Evolutionary conservation across 2,113 vertebrate species (phyloP), one percentile per base, ranked within the genome.

Genomic region (Heteronetta atricapilla): DNA sequence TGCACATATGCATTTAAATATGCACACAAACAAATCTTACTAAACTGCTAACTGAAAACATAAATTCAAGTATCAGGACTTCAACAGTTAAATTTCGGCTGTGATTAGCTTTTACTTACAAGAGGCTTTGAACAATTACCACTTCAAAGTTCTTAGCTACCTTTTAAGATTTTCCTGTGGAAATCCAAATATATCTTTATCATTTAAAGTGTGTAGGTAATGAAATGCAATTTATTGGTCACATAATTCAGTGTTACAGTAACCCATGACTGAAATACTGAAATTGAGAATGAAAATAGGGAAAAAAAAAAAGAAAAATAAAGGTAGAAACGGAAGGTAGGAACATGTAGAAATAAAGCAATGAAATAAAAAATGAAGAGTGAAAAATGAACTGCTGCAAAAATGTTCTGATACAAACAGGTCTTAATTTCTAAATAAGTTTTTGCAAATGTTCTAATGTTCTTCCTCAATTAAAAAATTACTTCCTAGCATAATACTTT

Each of bases 181-280:
- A 86, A 95, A 93, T 76, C 86, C 89, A 88, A 87, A 88, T 36
- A 46, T 29, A 78, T 83, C 82, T 95, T 92, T 86, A 63, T 48
- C n/a, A 92, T 56, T 90, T 94, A 88, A 83, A 92, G 62, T 36
- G 88, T 59, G 68, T 59, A 86, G 75, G 60, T 36, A 91, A 93
- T 16, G 17, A 88, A 91, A 94, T 80, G 80, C 79, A 86, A 74
- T 52, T 88, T 90, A 93, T 3, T 81, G 72, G 62, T 91, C 91
- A 94, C n/a, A 83, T 38, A 89, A 36, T 58, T 77, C 93, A 93
- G 50, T 82, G 82, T 91, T 89, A 82, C 13, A 91, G 67, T 63
- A 94, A 87, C 50, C 31, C 34, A 11, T 21, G 38, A 89, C 29
- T 60, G 80, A 85, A 95, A 78, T 67, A 91, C 69, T 91, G 84